Base-by-base conservation (phyloP, 1,140 invertebrate genomes). In the Ylistrum balloti region DNA sequence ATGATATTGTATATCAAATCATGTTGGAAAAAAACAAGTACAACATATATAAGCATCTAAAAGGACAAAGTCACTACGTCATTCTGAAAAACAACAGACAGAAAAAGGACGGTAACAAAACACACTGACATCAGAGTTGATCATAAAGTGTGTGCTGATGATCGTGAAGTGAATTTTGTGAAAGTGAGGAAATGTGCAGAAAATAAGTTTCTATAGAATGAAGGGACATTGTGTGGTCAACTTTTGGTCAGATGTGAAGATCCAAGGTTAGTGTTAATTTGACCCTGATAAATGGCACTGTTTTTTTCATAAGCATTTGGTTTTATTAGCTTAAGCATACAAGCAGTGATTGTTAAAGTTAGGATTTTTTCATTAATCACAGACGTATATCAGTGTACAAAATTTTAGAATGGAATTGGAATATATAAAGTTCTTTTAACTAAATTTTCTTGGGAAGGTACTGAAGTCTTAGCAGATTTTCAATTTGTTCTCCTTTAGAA, bases 41-140 rank as follows among this genome's bases (percentile, higher is more conserved):
- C 56, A 74, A 74, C 56, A 74, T 74, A 74, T 74, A 74, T 74
- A 74, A 74, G 56, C 56, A 74, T 74, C 56, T 74, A 74, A 74
- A 5, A 74, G 56, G 56, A 74, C 56, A n/a, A 74, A 28, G 56
- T 74, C 9, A n/a, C 56, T 74, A 74, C 22, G 56, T n/a, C 56
- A 74, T 74, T 74, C 56, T 74, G 56, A 74, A 74, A 74, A 74
- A 74, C 56, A 74, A 74, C 56, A 74, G 56, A 74, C 56, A 45
- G 56, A 74, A 28, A 48, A n/a, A 74, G 56, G 56, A 74, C 11
- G 22, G 56, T 74, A 74, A 74, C 56, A n/a, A 74, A 74, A 74
- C 56, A 74, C 56, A 74, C 22, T 28, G n/a, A 74, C 22, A 28
- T 28, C 10, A 74, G 56, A 74, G 56, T 74, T 74, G 22, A 74